A percentile compares a stretch with the other conserved stretches of the same genome.
These are phyloP conservation scores for Archocentrus centrarchus DNA, from an alignment of 2,113 vertebrate genomes.

Conservation along the genomic window DNA sequence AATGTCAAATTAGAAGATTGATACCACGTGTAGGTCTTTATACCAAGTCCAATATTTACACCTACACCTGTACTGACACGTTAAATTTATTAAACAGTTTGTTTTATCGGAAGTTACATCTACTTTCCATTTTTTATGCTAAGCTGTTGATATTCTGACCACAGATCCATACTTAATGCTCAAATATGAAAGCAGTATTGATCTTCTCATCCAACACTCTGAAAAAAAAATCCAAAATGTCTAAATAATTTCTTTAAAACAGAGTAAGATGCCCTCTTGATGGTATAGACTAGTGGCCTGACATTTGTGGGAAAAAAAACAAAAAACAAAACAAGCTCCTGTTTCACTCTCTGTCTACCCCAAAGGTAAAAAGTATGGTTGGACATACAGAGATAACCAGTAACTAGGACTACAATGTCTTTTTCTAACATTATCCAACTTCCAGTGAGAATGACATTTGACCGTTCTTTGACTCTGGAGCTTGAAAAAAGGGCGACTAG, in stretches of 20 bases:
- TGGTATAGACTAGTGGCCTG: background rate
- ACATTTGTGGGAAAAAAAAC: background rate
- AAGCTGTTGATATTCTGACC: background rate
- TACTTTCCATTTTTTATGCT: background rate
- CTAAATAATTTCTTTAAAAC: background rate
- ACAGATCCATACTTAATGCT: background rate
- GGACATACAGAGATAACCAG: background rate
- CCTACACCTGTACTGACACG: background rate
- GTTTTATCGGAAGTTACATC: background rate
- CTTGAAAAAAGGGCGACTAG: too few relatives aligned
- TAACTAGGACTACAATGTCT: background rate
- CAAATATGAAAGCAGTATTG: slow-evolving; percentile 1
- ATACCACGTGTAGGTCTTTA: background rate
- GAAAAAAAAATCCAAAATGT: background rate
- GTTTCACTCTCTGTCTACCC: background rate
- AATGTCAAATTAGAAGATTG: background rate
- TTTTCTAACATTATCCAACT: too few relatives aligned
- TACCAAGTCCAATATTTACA: background rate
- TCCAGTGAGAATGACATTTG: too few relatives aligned
- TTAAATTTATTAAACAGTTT: background rate
- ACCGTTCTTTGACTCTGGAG: too few relatives aligned
- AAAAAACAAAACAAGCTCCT: background rate
- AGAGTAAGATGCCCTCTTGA: background rate
- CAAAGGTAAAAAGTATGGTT: background rate
- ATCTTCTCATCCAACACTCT: background rate